Conservation (phyloP, 2,113 vertebrate genomes). For the Ursus arctos region DNA sequence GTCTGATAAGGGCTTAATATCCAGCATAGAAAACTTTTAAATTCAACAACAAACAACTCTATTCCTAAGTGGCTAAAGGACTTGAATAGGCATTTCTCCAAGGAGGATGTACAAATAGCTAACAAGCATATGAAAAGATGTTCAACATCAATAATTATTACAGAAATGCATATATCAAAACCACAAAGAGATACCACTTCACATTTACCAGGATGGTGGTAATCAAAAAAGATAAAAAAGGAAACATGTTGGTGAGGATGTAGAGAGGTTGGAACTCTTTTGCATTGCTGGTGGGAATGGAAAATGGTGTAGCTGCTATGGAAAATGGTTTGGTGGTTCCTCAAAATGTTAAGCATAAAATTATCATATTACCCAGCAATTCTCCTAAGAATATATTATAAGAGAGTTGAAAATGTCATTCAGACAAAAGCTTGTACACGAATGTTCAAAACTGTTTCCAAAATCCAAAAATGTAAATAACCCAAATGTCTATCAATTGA, state of each 20-base stretch:
- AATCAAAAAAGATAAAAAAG: background rate
- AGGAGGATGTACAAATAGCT: background rate
- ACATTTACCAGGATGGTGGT: background rate
- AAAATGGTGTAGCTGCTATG: background rate
- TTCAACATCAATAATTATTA: background rate
- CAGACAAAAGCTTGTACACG: background rate
- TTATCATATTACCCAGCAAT: background rate
- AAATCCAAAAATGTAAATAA: background rate
- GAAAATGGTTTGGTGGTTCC: background rate
- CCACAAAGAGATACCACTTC: background rate
- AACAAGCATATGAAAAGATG: background rate
- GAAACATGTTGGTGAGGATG: background rate
- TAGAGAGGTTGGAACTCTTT: background rate
- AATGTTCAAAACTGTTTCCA: background rate
- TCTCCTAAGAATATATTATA: background rate
- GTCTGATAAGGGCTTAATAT: background rate
- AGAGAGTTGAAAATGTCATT: background rate
- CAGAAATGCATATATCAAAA: background rate
- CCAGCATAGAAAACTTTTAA: background rate
- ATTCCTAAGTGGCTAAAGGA: background rate
- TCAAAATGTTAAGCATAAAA: background rate
- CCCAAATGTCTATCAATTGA: background rate
- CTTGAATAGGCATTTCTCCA: background rate
- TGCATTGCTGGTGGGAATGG: background rate
- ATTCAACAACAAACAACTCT: background rate